Conservation (phyloP, 2,888 invertebrate genomes). For the Patella ulyssiponensis region DNA sequence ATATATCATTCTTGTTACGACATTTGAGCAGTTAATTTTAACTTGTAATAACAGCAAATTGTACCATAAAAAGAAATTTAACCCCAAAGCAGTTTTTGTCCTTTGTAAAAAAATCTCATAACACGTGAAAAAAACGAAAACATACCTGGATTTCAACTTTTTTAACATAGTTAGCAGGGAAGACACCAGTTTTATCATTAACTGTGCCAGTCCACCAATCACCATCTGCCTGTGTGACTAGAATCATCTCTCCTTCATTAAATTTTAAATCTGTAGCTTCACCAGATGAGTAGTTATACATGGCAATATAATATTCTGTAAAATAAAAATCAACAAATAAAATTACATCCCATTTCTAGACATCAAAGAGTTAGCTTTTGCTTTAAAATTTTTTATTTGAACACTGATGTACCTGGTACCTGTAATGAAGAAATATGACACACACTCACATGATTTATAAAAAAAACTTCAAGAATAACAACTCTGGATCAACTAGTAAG, state of each 20-base stretch:
- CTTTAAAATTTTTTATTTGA: no score
- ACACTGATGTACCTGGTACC: no score
- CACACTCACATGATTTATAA: no score
- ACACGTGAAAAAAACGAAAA: neutral
- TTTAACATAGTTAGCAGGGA: constrained; percentile 95
- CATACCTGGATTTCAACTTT: constrained; percentile 63
- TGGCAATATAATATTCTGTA: constrained; percentile 64
- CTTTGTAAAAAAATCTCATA: neutral
- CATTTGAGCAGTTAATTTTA: no score
- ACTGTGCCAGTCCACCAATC: constrained; percentile 99
- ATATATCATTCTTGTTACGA: no score
- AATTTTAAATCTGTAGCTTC: constrained; percentile 94
- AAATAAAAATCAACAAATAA: constrained; percentile 10
- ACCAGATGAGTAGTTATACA: constrained; percentile 64
- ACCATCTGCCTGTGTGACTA: constrained; percentile 90
- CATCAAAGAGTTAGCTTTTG: no score
- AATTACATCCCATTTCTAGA: neutral
- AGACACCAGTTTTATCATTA: constrained; percentile 88
- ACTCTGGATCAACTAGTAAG: no score
- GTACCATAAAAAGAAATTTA: no score
- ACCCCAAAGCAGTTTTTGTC: no score
- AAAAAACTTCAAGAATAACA: no score
- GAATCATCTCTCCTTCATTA: constrained; percentile 86
- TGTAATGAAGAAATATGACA: no score
- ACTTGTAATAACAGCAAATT: no score